These are phyloP conservation scores for Sarcophaga rosellei DNA, from an alignment of 2,888 invertebrate genomes.

Conservation along the genomic window DNA sequence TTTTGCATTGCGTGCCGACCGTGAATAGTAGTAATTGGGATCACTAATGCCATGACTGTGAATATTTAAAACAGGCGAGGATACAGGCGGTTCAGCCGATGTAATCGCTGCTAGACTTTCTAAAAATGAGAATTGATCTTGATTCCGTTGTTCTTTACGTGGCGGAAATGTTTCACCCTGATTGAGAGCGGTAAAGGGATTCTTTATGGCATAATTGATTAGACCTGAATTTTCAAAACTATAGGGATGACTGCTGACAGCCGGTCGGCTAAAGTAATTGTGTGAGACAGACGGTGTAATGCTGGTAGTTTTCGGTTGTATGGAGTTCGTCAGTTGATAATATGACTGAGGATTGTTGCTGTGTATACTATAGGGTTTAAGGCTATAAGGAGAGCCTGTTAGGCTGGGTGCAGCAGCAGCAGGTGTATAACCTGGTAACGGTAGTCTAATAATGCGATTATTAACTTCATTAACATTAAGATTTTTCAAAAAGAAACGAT, in stretches of 20 bases:
- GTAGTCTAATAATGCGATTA: slow-evolving; percentile 87
- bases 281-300: background rate
- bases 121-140: slow-evolving; percentile 74
- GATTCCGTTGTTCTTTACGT: slow-evolving; percentile 73
- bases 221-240: slow-evolving; percentile 75
- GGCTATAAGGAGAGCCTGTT: slow-evolving; percentile 17
- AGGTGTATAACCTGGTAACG: slow-evolving; percentile 69
- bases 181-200: slow-evolving; percentile 79
- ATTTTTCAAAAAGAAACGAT: slow-evolving; percentile 88
- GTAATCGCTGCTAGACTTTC: slow-evolving; percentile 73
- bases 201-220: slow-evolving; percentile 75
- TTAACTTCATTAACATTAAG: slow-evolving; percentile 87
- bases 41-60: slow-evolving; percentile 49
- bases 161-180: slow-evolving; percentile 79
- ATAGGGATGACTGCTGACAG: slow-evolving; percentile 72
- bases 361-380: slow-evolving; percentile 49
- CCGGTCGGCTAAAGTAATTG: slow-evolving; percentile 41
- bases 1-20: slow-evolving; percentile 52
- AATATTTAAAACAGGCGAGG: slow-evolving; percentile 49
- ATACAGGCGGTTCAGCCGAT: slow-evolving; percentile 36
- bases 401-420: background rate
- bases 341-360: slow-evolving; percentile 37
- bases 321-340: slow-evolving; percentile 64
- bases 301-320: slow-evolving; percentile 60
- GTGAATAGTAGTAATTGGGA: slow-evolving; percentile 71